Conservation (phyloP, 2,113 vertebrate species). For the Zeus faber region DNA sequence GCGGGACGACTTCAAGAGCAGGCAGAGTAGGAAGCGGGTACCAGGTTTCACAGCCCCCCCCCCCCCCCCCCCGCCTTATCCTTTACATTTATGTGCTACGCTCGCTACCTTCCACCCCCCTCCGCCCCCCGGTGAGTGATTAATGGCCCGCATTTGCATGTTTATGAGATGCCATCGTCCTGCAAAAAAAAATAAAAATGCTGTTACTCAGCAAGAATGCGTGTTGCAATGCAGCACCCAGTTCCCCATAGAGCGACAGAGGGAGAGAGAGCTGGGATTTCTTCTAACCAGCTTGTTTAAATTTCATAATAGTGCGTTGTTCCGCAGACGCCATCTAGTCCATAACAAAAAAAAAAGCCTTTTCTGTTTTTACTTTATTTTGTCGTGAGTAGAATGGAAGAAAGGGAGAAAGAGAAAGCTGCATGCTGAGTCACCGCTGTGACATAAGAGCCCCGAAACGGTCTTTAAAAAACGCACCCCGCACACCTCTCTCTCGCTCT, state of each 20-base stretch:
- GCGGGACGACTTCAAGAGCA: neutral
- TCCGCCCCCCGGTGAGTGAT: constrained; percentile 13
- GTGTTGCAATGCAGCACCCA: constrained; percentile 57
- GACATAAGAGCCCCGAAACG: constrained; percentile 14
- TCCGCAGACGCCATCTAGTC: too few species aligned
- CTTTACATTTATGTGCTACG: constrained; percentile 34
- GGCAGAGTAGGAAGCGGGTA: constrained; percentile 22
- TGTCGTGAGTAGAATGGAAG: neutral
- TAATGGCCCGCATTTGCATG: constrained; percentile 46
- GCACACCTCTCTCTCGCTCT: constrained; percentile 7
- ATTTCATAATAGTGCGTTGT: too few species aligned
- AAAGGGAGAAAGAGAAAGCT: neutral
- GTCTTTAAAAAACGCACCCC: constrained; percentile 2
- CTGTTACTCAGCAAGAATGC: constrained; percentile 53
- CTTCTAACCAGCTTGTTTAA: too few species aligned
- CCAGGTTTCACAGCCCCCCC: constrained; percentile 53
- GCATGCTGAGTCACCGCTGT: constrained; percentile 42
- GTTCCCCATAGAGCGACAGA: neutral
- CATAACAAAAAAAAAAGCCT: neutral
- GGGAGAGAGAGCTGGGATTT: neutral
- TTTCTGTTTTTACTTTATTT: neutral
- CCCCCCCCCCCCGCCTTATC: too few species aligned
- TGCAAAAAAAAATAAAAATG: constrained; percentile 3
- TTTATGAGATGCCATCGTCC: constrained; percentile 44
- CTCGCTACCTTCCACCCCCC: constrained; percentile 23